Percentiles rank a stretch among this genome's conserved stretches.
These are phyloP conservation scores for Acronicta psi DNA, from an alignment of 2,888 invertebrate species.

Conservation along the genomic window DNA sequence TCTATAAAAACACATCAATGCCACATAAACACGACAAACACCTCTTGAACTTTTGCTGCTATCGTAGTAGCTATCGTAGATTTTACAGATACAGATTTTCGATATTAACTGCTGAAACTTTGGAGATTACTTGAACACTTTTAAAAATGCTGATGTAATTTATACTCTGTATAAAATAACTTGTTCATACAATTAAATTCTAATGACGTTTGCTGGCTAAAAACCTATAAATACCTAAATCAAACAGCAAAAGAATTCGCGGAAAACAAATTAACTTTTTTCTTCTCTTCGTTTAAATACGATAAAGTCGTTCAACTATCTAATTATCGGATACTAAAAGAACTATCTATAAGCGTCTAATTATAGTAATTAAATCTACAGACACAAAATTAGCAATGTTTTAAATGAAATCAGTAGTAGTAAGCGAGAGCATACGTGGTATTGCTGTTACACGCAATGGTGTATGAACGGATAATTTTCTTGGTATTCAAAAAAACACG, in stretches of 20 bases:
- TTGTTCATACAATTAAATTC: conserved; percentile 3
- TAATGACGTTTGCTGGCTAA: conserved; percentile 4
- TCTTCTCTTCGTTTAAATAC: conserved; percentile 14
- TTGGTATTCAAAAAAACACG: conserved; percentile 21
- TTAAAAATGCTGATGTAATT: not conserved
- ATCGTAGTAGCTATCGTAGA: too few species aligned
- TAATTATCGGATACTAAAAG: conserved; percentile 52
- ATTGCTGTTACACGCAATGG: conserved; percentile 59
- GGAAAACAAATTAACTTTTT: conserved; percentile 41
- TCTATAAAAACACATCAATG: too few species aligned
- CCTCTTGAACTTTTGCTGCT: too few species aligned
- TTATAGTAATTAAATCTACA: conserved; percentile 59
- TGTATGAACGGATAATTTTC: conserved; percentile 30
- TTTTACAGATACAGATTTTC: too few species aligned
- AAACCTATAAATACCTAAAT: conserved; percentile 25
- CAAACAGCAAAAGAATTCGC: conserved; percentile 26
- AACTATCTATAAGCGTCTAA: conserved; percentile 39
- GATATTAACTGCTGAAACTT: too few species aligned
- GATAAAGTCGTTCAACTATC: conserved; percentile 48
- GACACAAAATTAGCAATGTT: conserved; percentile 52
- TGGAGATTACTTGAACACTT: not conserved
- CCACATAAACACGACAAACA: too few species aligned
- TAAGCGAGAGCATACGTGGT: conserved; percentile 42
- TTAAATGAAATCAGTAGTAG: conserved; percentile 55
- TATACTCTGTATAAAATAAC: not conserved